Evolutionary conservation across 1,140 invertebrate species (phyloP).

Genomic region (Drosophila ambigua): DNA sequence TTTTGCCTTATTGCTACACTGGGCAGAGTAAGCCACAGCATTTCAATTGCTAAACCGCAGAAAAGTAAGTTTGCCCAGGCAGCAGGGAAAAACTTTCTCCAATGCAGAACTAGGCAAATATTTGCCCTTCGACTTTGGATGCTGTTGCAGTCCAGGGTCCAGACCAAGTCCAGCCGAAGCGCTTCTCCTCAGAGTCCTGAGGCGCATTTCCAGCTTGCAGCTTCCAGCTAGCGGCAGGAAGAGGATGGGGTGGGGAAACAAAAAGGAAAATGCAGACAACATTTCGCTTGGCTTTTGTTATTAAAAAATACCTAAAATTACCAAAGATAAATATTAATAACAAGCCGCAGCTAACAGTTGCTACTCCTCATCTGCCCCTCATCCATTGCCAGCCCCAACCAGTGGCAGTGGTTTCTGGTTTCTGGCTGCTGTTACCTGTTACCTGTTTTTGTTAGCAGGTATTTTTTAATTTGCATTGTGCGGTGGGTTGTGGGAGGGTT

Average conservation of each 20-base stretch:
- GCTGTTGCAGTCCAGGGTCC: slow-evolving; percentile 28
- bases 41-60: slow-evolving; percentile 60
- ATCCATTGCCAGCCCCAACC: not conserved
- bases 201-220: slow-evolving; percentile 40
- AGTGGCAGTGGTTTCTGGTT: slow-evolving; percentile 30
- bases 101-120: slow-evolving; percentile 71
- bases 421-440: slow-evolving; percentile 31
- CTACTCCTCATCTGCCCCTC: slow-evolving; percentile 21
- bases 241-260: not conserved
- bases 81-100: slow-evolving; percentile 56
- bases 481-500: slow-evolving; percentile 6
- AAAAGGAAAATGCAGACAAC: slow-evolving; percentile 65
- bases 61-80: slow-evolving; percentile 64
- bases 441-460: slow-evolving; percentile 44
- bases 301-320: slow-evolving; percentile 83
- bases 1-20: slow-evolving; percentile 18
- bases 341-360: slow-evolving; percentile 68
- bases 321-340: slow-evolving; percentile 82
- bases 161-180: slow-evolving; percentile 39
- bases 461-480: slow-evolving; percentile 78
- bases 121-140: slow-evolving; percentile 69
- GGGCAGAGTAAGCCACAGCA: slow-evolving; percentile 32
- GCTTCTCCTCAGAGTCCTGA: slow-evolving; percentile 17
- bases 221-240: slow-evolving; percentile 20
- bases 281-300: slow-evolving; percentile 73